Conservation (phyloP, 1,140 invertebrate species). For the Dendrolimus punctatus region DNA sequence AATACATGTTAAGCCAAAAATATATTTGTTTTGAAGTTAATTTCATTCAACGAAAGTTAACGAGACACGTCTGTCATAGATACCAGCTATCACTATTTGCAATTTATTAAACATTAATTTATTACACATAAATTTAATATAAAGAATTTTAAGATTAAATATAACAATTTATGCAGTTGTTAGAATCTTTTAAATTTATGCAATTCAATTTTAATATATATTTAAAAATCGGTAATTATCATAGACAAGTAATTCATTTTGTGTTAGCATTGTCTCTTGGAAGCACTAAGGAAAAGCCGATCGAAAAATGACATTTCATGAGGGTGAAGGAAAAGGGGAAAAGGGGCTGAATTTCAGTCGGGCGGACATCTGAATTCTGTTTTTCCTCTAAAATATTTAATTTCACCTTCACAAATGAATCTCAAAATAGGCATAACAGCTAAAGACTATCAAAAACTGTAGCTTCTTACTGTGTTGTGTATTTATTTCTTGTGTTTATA, state of each 20-base stretch:
- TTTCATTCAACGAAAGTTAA: no score
- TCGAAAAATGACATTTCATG: constrained; percentile 36
- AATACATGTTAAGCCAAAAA: neutral
- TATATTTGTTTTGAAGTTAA: no score
- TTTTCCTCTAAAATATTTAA: constrained; percentile 19
- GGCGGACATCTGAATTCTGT: constrained; percentile 23
- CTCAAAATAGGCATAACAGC: constrained; percentile 14
- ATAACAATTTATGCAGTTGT: neutral
- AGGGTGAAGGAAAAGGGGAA: constrained; percentile 23
- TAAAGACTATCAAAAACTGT: constrained; percentile 11
- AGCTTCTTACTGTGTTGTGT: constrained; percentile 13
- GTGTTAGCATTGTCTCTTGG: neutral
- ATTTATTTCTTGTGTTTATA: constrained; percentile 6
- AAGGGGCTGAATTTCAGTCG: constrained; percentile 19
- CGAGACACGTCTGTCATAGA: no score
- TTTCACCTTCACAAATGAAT: constrained; percentile 14
- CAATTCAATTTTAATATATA: neutral
- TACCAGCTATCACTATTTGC: neutral
- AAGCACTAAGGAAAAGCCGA: constrained; percentile 20
- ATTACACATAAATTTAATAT: neutral
- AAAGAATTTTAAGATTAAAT: neutral
- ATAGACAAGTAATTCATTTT: constrained; percentile 5
- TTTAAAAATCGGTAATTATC: neutral
- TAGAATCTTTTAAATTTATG: neutral
- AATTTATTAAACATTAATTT: neutral